Evolutionary conservation across 2,888 invertebrate species (phyloP), one percentile per base, ranked within the genome.

Genomic region (Synanthedon vespiformis): DNA sequence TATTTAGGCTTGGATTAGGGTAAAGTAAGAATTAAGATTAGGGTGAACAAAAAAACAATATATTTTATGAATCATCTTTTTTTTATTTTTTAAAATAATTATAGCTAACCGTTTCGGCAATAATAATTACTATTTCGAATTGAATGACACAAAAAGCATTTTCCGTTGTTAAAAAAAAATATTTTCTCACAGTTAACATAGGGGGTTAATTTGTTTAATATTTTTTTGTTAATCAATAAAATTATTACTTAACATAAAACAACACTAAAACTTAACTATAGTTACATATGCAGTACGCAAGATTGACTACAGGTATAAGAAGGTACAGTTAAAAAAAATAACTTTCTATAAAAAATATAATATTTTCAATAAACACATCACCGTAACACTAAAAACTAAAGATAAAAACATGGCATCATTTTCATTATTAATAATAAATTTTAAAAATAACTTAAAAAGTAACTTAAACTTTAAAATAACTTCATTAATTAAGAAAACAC

Each of bases 61-160:
- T 72, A 40, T 55, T 34, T 22, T 77, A 76, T 84, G 84, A 86
- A 86, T 87, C 83, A 81, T 85, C 76, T 65, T 80, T 88, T 88
- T 34, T 34, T 88, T 87, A 84, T 87, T 88, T 88, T 87, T 88
- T 87, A 80, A 88, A 88, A 88, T 88, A 88, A 88, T 88, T 88
- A 88, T 88, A 88, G 86, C 88, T 88, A 88, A 88, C 88, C 86
- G 79, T 83, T 82, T 80, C 88, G 86, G 86, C 85, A 83, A 86
- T 87, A 82, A 85, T 84, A 71, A 74, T 77, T 77, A 82, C 84
- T 85, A 86, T 84, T 75, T 79, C 82, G 81, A 70, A 69, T 77
- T 76, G 61, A 84, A 87, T 85, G 86, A 87, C 86, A 87, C 86
- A 82, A 74, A 75, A 86, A 86, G 86, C 87, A 86, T 85, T 81